Evolutionary conservation across 2,113 vertebrate genomes (phyloP).

Genomic region (Phyllopteryx taeniolatus): DNA sequence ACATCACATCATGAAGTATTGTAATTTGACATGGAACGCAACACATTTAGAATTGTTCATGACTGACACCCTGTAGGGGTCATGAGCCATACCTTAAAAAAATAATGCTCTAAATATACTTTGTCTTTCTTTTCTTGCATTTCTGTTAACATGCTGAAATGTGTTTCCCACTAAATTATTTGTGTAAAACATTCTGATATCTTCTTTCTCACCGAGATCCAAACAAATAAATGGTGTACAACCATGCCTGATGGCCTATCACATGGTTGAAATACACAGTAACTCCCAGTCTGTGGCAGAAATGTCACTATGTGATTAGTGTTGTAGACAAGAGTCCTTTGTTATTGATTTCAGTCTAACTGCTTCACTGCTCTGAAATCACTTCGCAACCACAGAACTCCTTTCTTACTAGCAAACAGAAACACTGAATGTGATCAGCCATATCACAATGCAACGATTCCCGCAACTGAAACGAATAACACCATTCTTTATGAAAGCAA

Average conservation of each 20-base stretch:
- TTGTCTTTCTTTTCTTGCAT: not conserved
- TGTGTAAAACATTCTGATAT: not conserved
- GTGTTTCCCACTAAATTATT: not conserved
- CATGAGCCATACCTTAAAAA: not conserved
- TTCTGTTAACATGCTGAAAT: not conserved
- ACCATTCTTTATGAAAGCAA: slow-evolving; percentile 9
- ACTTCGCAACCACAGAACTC: slow-evolving; percentile 55
- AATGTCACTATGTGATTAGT: slow-evolving; percentile 61
- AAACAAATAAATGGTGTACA: slow-evolving; percentile 33
- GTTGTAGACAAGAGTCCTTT: slow-evolving; percentile 63
- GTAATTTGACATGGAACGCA: not conserved
- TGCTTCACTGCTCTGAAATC: slow-evolving; percentile 45
- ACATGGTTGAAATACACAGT: slow-evolving; percentile 61
- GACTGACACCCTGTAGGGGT: not conserved
- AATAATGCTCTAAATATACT: not conserved
- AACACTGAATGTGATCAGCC: slow-evolving; percentile 33
- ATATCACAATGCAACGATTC: slow-evolving; percentile 33
- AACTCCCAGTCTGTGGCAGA: slow-evolving; percentile 51
- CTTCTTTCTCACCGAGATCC: slow-evolving; percentile 5
- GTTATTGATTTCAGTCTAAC: slow-evolving; percentile 51
- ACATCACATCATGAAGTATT: not conserved
- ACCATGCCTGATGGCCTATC: slow-evolving; percentile 44
- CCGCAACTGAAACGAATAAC: slow-evolving; percentile 20
- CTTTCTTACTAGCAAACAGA: slow-evolving; percentile 23
- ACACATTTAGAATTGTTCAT: not conserved